Evolutionary conservation across 2,113 vertebrate species (phyloP).

Genomic region (Pelobates fuscus): DNA sequence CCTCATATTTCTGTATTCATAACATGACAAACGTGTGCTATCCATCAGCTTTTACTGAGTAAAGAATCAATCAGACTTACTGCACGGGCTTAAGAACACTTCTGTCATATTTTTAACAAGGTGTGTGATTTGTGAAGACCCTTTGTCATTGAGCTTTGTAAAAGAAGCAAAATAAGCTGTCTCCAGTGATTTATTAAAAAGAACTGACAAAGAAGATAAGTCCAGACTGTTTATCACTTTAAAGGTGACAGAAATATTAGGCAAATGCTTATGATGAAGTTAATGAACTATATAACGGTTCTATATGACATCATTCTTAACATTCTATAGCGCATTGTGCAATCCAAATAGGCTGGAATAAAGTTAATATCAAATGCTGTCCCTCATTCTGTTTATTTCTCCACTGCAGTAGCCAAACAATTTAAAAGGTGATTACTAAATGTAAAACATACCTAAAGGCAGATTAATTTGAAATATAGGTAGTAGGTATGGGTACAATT

Average conservation of each 20-base stretch:
- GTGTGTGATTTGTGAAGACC: slow-evolving; percentile 53
- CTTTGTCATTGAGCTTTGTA: slow-evolving; percentile 47
- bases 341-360: slow-evolving; percentile 29
- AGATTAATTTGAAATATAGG: too few species aligned
- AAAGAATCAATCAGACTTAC: slow-evolving; percentile 49
- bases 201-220: slow-evolving; percentile 32
- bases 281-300: slow-evolving; percentile 43
- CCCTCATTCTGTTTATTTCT: background rate
- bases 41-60: slow-evolving; percentile 50
- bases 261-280: slow-evolving; percentile 34
- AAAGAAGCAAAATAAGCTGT: slow-evolving; percentile 51
- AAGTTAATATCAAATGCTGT: background rate
- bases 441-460: too few species aligned
- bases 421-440: slow-evolving; percentile 7
- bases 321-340: slow-evolving; percentile 18
- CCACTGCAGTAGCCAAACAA: background rate
- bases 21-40: slow-evolving; percentile 28
- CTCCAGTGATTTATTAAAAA: slow-evolving; percentile 57
- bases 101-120: slow-evolving; percentile 55
- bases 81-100: slow-evolving; percentile 35
- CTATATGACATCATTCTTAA: slow-evolving; percentile 24
- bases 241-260: slow-evolving; percentile 30
- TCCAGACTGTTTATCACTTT: slow-evolving; percentile 35
- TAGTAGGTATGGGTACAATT: too few species aligned
- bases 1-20: slow-evolving; percentile 47